Percentiles rank a stretch among this genome's conserved stretches.
Conservation (phyloP, 2,113 vertebrate genomes). For the Saimiri boliviensis region DNA sequence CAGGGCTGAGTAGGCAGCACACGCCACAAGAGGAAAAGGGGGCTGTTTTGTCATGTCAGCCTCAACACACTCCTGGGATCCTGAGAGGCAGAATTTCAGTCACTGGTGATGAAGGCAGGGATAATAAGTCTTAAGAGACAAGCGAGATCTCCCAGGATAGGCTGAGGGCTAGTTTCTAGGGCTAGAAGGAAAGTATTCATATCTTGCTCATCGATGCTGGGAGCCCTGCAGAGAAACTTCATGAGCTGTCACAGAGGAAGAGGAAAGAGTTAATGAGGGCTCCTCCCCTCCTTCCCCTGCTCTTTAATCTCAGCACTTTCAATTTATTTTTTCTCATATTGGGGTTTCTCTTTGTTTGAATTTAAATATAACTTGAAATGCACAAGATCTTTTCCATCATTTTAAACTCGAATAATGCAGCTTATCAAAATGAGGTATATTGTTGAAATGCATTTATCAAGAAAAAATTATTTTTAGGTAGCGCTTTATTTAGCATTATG, state of each 20-base stretch:
- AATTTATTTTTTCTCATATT: background rate
- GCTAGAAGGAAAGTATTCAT: background rate
- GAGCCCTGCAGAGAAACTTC: background rate
- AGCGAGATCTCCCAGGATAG: background rate
- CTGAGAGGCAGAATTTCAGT: background rate
- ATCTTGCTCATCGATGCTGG: background rate
- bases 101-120: background rate
- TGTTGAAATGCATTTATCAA: background rate
- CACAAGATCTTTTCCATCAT: background rate
- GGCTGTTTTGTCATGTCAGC: background rate
- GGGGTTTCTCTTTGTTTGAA: background rate
- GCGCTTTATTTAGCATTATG: background rate
- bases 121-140: background rate
- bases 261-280: background rate
- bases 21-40: background rate
- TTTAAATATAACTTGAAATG: conserved; percentile 13
- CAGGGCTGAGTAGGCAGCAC: background rate
- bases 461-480: background rate
- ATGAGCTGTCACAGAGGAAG: rapidly evolving
- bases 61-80: background rate
- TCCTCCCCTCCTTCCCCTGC: too few relatives aligned
- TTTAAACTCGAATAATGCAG: background rate
- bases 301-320: background rate
- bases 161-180: background rate
- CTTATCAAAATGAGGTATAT: background rate